A percentile compares a stretch with the other conserved stretches of the same genome.
Evolutionary conservation across 2,888 invertebrate genomes (phyloP).

Genomic region (Polylopha cassiicola): DNA sequence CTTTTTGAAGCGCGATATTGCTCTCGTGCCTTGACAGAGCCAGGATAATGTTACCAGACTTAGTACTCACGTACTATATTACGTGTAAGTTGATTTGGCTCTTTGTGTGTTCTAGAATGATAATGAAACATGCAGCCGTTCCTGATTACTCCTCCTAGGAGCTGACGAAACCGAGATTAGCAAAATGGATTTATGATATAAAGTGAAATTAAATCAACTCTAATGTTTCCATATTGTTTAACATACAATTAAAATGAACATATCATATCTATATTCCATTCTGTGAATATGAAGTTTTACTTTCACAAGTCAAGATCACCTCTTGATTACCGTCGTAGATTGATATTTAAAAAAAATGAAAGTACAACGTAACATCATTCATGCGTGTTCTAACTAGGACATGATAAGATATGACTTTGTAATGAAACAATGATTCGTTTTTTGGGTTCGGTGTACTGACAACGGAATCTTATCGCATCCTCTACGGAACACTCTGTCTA

Average conservation of each 20-base stretch:
- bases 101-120: no score
- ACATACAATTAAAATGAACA: constrained; percentile 6
- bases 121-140: no score
- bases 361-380: constrained; percentile 27
- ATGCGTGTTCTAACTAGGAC: constrained; percentile 28
- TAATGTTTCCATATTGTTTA: no score
- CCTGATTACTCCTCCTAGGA: no score
- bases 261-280: constrained; percentile 6
- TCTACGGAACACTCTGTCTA: constrained; percentile 50
- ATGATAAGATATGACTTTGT: constrained; percentile 49
- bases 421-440: constrained; percentile 53
- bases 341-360: constrained; percentile 18
- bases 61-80: neutral
- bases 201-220: no score
- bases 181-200: no score
- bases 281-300: constrained; percentile 5
- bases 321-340: constrained; percentile 5
- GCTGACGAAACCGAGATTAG: no score
- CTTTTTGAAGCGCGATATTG: constrained; percentile 22
- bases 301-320: constrained; percentile 2
- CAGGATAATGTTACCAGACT: constrained; percentile 12
- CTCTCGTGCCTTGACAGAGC: constrained; percentile 2
- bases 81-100: no score
- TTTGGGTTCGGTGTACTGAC: constrained; percentile 49
- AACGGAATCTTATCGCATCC: constrained; percentile 59